phyloP scores from a whole-genome alignment of 2,113 vertebrate genomes.

The Hepsetus odoe region DNA sequence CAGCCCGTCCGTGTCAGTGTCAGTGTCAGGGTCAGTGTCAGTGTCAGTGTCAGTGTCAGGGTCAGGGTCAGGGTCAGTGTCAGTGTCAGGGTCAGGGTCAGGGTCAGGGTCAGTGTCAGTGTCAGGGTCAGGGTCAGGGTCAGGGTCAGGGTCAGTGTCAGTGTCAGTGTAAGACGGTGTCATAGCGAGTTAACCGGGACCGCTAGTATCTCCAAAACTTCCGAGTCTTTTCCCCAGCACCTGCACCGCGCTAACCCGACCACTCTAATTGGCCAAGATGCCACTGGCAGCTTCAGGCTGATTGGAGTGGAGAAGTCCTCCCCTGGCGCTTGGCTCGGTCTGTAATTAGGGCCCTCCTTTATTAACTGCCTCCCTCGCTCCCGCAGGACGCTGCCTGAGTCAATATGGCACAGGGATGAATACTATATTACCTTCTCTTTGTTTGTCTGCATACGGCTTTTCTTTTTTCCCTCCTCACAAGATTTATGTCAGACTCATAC shows the following conservation, averaged over 20 bases:
- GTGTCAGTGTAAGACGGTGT: constrained; percentile 25
- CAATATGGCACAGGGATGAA: constrained; percentile 11
- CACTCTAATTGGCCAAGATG: constrained; percentile 38
- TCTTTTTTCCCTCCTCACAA: background rate
- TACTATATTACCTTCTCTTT: constrained; percentile 24
- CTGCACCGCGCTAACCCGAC: constrained; percentile 30
- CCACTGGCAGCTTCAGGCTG: constrained; percentile 36
- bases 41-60: constrained; percentile 29
- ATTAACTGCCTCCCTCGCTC: constrained; percentile 34
- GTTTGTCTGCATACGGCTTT: background rate
- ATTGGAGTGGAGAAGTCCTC: constrained; percentile 36
- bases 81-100: background rate
- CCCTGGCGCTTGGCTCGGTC: constrained; percentile 24
- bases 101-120: constrained; percentile 13
- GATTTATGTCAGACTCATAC: background rate
- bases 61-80: too few species aligned
- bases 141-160: background rate
- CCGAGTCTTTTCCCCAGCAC: constrained; percentile 26
- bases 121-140: constrained; percentile 23
- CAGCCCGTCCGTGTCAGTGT: constrained; percentile 2
- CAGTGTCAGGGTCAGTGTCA: background rate
- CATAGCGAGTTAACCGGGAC: background rate
- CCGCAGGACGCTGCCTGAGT: constrained; percentile 6
- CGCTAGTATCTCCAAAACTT: background rate
- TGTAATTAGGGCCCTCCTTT: constrained; percentile 56